Base-by-base conservation (phyloP, 35 echinoderm and acorn worm genomes). In the Stichopus chloronotus region DNA sequence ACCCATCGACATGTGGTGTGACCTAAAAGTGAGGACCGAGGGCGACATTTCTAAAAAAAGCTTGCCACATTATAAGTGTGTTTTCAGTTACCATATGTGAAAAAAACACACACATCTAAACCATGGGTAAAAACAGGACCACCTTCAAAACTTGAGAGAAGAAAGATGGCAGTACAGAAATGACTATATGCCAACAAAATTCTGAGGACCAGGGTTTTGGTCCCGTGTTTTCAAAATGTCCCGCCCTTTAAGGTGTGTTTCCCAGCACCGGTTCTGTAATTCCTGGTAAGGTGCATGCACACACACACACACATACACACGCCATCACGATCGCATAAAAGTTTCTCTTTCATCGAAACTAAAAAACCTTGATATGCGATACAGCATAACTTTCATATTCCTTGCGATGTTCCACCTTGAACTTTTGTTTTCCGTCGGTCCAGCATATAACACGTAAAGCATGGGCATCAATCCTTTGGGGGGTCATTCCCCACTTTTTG, bases 151-250 rank as follows among this genome's bases (percentile, higher is more conserved):
- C 63, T 68, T 17, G 63, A 9, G 63, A 68, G 63, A 68, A 68
- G 63, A 68, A 68, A 68, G 63, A 68, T 68, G 63, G 63, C 17
- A 17, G 63, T 17, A 68, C 63, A 68, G 63, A 68, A 68, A 68
- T 68, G 63, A 68, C 63, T 68, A 9, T 68, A 68, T n/a, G 17
- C 21, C 76, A 78, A 78, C 20, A 24, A 78, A 78, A 78, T 11
- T 11, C 3, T 78, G 76, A 22, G 21, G 76, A 78, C 76, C 76
- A 8, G 76, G 76, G 6, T 78, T 78, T 78, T 52, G 76, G 76
- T 78, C 76, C 76, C 8, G 76, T 78, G 76, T 78, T 78, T 78
- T 78, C 6, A 78, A 78, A 78, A 78, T 7, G 76, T 78, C 76
- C 76, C 20, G 76, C 3, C 76, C 76, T 78, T 78, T 8, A 5